Evolutionary conservation across 2,797 vertebrate species (phyloP), one percentile per base, ranked within the genome.

Genomic region (Chaetophractus vellerosus): DNA sequence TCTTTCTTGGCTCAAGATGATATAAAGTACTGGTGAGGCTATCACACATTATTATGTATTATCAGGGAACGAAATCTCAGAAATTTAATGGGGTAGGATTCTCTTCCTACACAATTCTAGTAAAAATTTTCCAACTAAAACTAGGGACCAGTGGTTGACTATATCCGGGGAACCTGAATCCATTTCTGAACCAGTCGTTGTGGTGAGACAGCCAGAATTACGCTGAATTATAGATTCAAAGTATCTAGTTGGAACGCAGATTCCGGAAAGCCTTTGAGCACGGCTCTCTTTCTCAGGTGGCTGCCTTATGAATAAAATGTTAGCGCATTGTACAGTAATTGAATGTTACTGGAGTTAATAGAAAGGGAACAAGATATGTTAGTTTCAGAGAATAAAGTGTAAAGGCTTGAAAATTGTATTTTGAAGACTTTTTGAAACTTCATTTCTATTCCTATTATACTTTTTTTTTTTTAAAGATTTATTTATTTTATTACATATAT

Each of bases 401-500:
- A 94, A 75, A n/a, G 33, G 14, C 74, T 87, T 81, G 72, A 92
- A 81, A 69, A 33, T n/a, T 85, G 16, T n/a, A 19, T 31, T 81
- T 91, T 87, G 72, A 90, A 71, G 59, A 61, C n/a, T 71, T 80
- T 96, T 81, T 57, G 59, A 95, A 85, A 87, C 38, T 72, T 57
- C 57, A 59, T 88, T 93, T 94, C 48, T 82, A 31, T 52, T 52
- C 45, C 69, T 71, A n/a, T 92, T 95, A 75, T 50, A 31, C 50
- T 86, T 91, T 74, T n/a, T n/a, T n/a, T n/a, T n/a, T n/a, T n/a
- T n/a, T n/a, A n/a, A n/a, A n/a, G n/a, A n/a, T n/a, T n/a, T n/a
- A n/a, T n/a, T n/a, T n/a, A n/a, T n/a, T n/a, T n/a, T n/a, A n/a
- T n/a, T n/a, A n/a, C n/a, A n/a, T n/a, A n/a, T n/a, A n/a, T n/a